Base-by-base conservation (phyloP, 2,113 vertebrate genomes). In the Erinaceus europaeus region DNA sequence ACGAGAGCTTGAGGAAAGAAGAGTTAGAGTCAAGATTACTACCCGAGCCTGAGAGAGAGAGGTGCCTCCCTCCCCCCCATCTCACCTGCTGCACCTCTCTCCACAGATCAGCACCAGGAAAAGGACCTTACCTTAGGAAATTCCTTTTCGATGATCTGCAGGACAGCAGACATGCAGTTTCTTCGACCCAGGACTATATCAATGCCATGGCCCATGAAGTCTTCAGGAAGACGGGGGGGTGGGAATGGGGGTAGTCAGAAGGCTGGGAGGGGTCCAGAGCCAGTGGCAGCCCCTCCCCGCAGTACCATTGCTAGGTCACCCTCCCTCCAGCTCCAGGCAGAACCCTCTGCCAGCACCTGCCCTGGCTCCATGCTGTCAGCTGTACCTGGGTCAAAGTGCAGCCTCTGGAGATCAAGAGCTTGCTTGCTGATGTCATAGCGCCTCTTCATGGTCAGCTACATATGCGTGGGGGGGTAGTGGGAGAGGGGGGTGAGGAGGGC, bases 71-170 rank as follows among this genome's bases (percentile, higher is more conserved):
- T 57, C 32, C 14, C 55, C 32, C 34, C 15, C 5, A 18, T 6
- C 18, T 1, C 67, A n/a, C n/a, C n/a, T n/a, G n/a, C n/a, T n/a
- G n/a, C 11, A 85, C 17, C 20, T 50, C 17, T n/a, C n/a, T 48
- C 18, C 34, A 18, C 59, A 59, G 89, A n/a, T 10, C 10, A 76
- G 29, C 32, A 44, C 69, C 21, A 5, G 20, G 11, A 29, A 46
- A 72, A 64, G 64, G 57, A 38, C 25, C 68, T 94, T 6, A 94
- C 92, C 86, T 98, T 97, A 9, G 98, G 98, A 84, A 98, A 98
- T 93, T 98, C 97, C 57, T 97, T 97, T 93, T 97, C 94, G 29
- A 98, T 98, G 61, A 98, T 97, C 57, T 97, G 97, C 42, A 98
- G 81, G 32, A 98, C 96, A 12, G 97, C 97, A 57, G 95, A 76